These are phyloP conservation scores for Pseudochirops cupreus DNA, from an alignment of 2,797 vertebrate genomes.

Conservation along the genomic window DNA sequence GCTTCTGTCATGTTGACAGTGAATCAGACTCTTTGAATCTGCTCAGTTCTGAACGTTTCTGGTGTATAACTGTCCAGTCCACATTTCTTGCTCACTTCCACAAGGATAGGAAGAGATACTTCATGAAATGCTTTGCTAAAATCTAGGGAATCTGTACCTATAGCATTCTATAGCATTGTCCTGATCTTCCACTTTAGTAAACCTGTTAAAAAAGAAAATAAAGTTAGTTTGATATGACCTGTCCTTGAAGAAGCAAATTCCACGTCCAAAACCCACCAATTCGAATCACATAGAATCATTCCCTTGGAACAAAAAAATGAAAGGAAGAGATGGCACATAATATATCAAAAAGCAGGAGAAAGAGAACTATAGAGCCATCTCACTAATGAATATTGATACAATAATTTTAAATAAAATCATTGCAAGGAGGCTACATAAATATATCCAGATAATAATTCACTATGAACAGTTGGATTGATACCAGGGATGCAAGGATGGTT, in stretches of 20 bases:
- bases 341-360: neutral
- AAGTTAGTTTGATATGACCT: neutral
- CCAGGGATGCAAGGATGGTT: neutral
- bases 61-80: neutral
- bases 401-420: slow-evolving; percentile 6
- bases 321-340: neutral
- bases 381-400: slow-evolving; percentile 9
- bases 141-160: neutral
- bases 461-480: neutral
- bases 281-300: neutral
- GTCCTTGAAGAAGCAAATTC: neutral
- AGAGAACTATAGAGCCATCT: neutral
- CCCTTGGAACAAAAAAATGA: neutral
- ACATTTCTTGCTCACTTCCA: neutral
- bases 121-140: neutral
- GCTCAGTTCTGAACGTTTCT: neutral
- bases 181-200: neutral
- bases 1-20: neutral
- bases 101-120: neutral
- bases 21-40: neutral
- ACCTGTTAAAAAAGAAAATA: neutral
- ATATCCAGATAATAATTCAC: slow-evolving; percentile 8
- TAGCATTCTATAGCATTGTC: neutral
- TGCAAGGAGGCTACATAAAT: slow-evolving; percentile 8
- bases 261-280: neutral